These are phyloP conservation scores for Momotus momota DNA, from an alignment of 2,797 vertebrate species.

Conservation along the genomic window DNA sequence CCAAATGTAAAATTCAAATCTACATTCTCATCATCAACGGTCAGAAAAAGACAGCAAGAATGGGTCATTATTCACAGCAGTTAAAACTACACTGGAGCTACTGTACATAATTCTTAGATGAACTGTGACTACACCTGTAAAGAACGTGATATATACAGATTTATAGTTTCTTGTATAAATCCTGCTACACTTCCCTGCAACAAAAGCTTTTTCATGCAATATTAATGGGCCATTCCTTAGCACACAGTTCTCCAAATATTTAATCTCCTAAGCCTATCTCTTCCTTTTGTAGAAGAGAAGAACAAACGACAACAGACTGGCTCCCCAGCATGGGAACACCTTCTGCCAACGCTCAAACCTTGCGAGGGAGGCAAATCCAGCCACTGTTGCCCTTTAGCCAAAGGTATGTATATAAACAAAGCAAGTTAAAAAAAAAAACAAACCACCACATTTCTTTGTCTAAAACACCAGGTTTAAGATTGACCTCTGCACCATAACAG, in stretches of 20 bases:
- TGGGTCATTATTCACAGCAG: slow-evolving; percentile 8
- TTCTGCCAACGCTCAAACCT: not conserved
- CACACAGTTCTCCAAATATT: slow-evolving; percentile 33
- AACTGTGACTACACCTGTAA: slow-evolving; percentile 16
- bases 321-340: slow-evolving; percentile 37
- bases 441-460: not conserved
- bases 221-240: slow-evolving; percentile 8
- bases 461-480: not conserved
- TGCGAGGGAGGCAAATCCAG: not conserved
- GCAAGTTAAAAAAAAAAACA: not conserved
- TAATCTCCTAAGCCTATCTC: not conserved
- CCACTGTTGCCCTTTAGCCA: not conserved
- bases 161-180: slow-evolving; percentile 31
- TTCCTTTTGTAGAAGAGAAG: not conserved
- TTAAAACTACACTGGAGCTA: slow-evolving; percentile 3
- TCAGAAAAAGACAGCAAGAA: slow-evolving; percentile 55
- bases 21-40: slow-evolving; percentile 53
- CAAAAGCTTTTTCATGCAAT: slow-evolving; percentile 60
- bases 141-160: slow-evolving; percentile 3
- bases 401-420: not conserved
- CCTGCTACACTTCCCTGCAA: slow-evolving; percentile 7
- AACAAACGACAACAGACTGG: slow-evolving; percentile 50
- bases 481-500: not conserved
- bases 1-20: slow-evolving; percentile 39
- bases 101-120: not conserved